Evolutionary conservation across 2,888 invertebrate genomes (phyloP).

Genomic region (Dasypogon diadema): DNA sequence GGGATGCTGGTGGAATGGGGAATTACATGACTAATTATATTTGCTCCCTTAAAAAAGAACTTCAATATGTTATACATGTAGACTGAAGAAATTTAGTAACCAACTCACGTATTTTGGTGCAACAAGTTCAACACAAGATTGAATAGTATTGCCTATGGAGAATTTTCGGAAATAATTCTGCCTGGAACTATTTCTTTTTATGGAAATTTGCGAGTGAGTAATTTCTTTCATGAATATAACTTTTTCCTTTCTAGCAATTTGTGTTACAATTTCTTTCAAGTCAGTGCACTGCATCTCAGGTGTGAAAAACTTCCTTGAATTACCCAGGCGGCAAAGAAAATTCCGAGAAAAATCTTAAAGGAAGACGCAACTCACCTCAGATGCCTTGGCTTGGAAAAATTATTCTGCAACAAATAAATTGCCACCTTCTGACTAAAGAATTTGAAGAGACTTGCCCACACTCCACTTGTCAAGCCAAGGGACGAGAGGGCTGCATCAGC

Average conservation of each 20-base stretch:
- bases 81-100: no score
- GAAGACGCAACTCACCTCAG: constrained; percentile 28
- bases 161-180: neutral
- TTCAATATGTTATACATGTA: no score
- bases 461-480: constrained; percentile 1
- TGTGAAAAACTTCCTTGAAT: constrained; percentile 42
- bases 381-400: constrained; percentile 36
- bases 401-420: constrained; percentile 47
- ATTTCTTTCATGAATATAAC: constrained; percentile 19
- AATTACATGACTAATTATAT: no score
- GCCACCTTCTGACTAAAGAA: constrained; percentile 38
- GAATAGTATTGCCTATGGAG: no score
- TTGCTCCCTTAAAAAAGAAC: no score
- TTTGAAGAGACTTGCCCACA: constrained; percentile 2
- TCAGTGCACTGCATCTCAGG: constrained; percentile 41
- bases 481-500: constrained; percentile 5
- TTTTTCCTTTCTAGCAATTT: constrained; percentile 20
- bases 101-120: no score
- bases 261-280: constrained; percentile 42
- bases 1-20: no score
- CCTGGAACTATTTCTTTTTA: neutral
- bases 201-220: constrained; percentile 39
- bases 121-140: no score
- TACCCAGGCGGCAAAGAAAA: constrained; percentile 44
- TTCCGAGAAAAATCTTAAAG: constrained; percentile 19